These are phyloP conservation scores for Mythimna ferrago DNA, from an alignment of 2,888 invertebrate genomes.

Conservation along the genomic window DNA sequence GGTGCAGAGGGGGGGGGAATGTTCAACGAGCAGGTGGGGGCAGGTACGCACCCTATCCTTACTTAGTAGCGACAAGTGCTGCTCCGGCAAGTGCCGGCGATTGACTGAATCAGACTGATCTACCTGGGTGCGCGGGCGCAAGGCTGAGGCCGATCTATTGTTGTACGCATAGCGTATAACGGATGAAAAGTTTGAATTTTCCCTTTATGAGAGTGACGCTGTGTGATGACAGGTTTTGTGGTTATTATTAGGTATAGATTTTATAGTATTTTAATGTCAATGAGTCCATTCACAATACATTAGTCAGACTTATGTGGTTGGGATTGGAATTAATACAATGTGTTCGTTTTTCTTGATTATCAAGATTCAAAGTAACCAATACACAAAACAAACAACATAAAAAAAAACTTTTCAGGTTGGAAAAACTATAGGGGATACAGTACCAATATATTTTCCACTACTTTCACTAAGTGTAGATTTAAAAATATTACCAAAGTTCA, in stretches of 20 bases:
- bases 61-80: slow-evolving; percentile 70
- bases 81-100: slow-evolving; percentile 71
- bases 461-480: too few relatives aligned
- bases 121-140: slow-evolving; percentile 65
- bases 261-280: slow-evolving; percentile 2
- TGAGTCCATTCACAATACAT: slow-evolving; percentile 6
- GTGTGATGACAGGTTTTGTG: slow-evolving; percentile 36
- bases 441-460: too few relatives aligned
- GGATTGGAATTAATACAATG: not conserved
- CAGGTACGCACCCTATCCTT: slow-evolving; percentile 65
- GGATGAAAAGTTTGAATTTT: slow-evolving; percentile 64
- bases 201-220: slow-evolving; percentile 45
- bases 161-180: slow-evolving; percentile 46
- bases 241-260: slow-evolving; percentile 1
- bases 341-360: not conserved
- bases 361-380: not conserved
- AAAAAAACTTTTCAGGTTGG: too few relatives aligned
- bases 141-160: slow-evolving; percentile 60
- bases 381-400: not conserved
- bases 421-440: too few relatives aligned
- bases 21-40: slow-evolving; percentile 59
- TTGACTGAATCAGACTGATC: slow-evolving; percentile 68
- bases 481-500: too few relatives aligned
- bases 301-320: slow-evolving; percentile 5
- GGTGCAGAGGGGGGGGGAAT: slow-evolving; percentile 64